phyloP scores from a whole-genome alignment of 2,888 invertebrate species.

The Stramonita haemastoma region DNA sequence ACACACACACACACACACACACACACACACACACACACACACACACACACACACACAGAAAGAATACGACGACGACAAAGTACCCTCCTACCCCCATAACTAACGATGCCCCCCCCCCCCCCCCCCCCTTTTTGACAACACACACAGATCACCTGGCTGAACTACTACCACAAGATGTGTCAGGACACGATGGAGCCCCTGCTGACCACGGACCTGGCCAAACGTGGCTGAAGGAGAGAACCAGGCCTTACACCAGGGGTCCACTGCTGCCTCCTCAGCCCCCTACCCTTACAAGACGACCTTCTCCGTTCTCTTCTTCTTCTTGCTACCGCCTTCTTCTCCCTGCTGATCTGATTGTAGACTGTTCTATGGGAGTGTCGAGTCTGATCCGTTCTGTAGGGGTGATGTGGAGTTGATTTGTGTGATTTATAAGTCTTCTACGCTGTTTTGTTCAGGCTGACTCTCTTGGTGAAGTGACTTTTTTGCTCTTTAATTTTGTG shows the following conservation, averaged over 20 bases:
- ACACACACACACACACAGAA: not conserved
- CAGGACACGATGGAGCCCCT: conserved; percentile 62
- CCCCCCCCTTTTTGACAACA: too few species aligned
- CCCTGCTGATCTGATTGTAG: not conserved
- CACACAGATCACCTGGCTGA: conserved; percentile 69
- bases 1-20: conserved; percentile 1
- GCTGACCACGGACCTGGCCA: conserved; percentile 53
- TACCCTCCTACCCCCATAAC: too few species aligned
- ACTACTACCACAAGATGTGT: conserved; percentile 66
- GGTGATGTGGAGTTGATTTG: too few species aligned
- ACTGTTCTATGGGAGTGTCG: too few species aligned
- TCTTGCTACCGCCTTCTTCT: not conserved
- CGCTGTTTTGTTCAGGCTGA: too few species aligned
- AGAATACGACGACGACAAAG: too few species aligned
- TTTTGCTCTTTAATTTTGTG: too few species aligned
- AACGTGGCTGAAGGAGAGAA: conserved; percentile 62
- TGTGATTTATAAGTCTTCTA: too few species aligned
- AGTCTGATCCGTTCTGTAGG: too few species aligned
- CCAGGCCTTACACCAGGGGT: conserved; percentile 27
- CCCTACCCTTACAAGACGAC: not conserved
- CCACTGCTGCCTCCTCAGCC: not conserved
- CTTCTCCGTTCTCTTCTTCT: not conserved
- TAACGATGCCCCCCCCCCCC: too few species aligned
- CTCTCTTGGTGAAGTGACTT: too few species aligned
- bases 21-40: conserved; percentile 1